Evolutionary conservation across 2,888 invertebrate genomes (phyloP).

Genomic region (Incurvaria masculella): DNA sequence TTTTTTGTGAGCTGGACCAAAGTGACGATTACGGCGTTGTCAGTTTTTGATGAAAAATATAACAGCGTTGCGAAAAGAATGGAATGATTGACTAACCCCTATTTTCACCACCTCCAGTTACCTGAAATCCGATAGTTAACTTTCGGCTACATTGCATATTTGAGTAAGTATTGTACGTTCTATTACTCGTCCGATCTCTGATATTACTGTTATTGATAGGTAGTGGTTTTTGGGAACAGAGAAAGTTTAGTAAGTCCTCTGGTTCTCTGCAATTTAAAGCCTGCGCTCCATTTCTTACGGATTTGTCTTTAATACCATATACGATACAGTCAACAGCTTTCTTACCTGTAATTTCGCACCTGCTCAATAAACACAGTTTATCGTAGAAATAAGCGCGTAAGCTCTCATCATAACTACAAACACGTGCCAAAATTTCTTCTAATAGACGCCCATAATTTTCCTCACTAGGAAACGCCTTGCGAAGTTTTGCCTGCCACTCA

Average conservation of each 20-base stretch:
- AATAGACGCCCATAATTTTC: conserved; percentile 15
- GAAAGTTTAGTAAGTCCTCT: conserved; percentile 12
- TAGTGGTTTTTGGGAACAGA: background rate
- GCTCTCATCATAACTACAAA: conserved; percentile 8
- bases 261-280: conserved; percentile 14
- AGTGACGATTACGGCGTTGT: conserved; percentile 7
- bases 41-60: conserved; percentile 5
- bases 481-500: conserved; percentile 17
- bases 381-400: conserved; percentile 15
- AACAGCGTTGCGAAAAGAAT: conserved; percentile 5
- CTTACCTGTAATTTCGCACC: conserved; percentile 14
- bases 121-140: no score
- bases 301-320: conserved; percentile 14
- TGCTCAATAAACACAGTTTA: conserved; percentile 11
- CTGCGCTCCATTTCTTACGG: conserved; percentile 13
- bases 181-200: no score
- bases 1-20: conserved; percentile 5
- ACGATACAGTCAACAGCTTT: conserved; percentile 18
- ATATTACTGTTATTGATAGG: no score
- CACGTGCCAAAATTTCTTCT: conserved; percentile 15
- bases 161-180: no score
- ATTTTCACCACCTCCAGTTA: no score
- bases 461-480: conserved; percentile 15
- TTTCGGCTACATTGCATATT: no score
- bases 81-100: background rate